phyloP scores from a whole-genome alignment of 2,113 vertebrate species.

The Acanthochromis polyacanthus region DNA sequence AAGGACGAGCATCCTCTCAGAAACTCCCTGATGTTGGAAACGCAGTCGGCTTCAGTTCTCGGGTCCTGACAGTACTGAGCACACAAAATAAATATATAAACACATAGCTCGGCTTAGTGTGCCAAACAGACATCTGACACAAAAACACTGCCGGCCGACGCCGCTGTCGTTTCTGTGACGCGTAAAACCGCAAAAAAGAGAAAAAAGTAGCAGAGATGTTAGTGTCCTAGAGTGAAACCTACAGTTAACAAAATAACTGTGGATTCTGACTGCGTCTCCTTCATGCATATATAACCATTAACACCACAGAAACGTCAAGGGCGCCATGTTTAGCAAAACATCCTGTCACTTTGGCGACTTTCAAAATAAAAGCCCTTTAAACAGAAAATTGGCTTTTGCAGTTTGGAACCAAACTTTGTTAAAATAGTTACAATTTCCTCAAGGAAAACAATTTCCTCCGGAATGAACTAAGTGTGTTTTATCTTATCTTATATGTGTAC shows the following conservation, averaged over 20 bases:
- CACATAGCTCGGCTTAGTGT: constrained; percentile 50
- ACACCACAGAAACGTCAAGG: constrained; percentile 41
- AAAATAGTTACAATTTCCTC: too few species aligned
- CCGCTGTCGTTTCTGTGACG: not conserved
- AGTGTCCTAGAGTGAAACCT: not conserved
- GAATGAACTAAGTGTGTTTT: too few species aligned
- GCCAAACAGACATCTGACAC: constrained; percentile 32
- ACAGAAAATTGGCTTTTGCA: fast-evolving
- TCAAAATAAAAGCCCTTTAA: constrained; percentile 67
- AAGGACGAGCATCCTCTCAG: constrained; percentile 90
- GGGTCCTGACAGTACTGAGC: constrained; percentile 92
- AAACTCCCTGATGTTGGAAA: constrained; percentile 93
- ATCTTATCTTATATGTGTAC: too few species aligned
- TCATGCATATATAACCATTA: constrained; percentile 60
- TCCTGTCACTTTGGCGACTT: constrained; percentile 56
- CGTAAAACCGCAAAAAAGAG: not conserved
- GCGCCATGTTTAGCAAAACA: constrained; percentile 17
- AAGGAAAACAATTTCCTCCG: too few species aligned
- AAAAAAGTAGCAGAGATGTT: not conserved
- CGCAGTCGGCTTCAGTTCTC: constrained; percentile 91
- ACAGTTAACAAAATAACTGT: constrained; percentile 61
- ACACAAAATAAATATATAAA: constrained; percentile 58
- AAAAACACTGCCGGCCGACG: not conserved
- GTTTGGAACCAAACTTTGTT: not conserved
- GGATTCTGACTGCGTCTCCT: constrained; percentile 59